phyloP scores from a whole-genome alignment of 30 jellyfish, hydroid and myxozoan genomes.

The Chrysaora quinquecirrha region DNA sequence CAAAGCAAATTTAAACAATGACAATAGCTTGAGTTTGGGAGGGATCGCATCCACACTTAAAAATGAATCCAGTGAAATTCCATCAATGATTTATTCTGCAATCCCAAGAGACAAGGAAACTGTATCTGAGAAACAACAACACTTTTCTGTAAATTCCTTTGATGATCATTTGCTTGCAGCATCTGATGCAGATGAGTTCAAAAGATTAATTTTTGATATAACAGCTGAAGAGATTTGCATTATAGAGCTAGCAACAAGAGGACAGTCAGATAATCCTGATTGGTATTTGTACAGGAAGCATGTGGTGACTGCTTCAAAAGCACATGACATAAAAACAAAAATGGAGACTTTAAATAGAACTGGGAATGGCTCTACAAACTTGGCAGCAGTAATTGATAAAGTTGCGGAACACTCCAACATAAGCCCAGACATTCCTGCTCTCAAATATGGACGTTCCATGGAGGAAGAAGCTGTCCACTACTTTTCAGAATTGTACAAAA shows the following conservation, averaged over 20 bases:
- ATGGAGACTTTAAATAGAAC: not conserved
- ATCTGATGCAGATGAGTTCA: no score
- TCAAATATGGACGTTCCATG: no score
- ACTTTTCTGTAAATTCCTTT: not conserved
- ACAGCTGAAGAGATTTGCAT: not conserved
- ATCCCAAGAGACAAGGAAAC: not conserved
- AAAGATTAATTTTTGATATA: not conserved
- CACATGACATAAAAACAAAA: not conserved
- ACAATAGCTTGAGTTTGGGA: not conserved
- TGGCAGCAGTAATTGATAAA: not conserved
- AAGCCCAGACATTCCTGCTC: no score
- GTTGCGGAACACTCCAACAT: not conserved
- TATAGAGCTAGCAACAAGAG: not conserved
- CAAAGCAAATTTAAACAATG: not conserved
- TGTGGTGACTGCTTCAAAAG: no score
- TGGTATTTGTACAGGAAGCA: not conserved
- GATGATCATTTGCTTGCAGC: no score
- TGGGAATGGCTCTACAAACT: not conserved
- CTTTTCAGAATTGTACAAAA: not conserved
- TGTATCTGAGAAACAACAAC: no score
- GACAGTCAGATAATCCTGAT: not conserved
- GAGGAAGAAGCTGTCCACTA: not conserved
- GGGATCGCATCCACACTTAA: not conserved
- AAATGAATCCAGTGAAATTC: not conserved
- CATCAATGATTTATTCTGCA: not conserved